phyloP scores from a whole-genome alignment of 2,797 vertebrate species.

The Pelochelys cantorii region DNA sequence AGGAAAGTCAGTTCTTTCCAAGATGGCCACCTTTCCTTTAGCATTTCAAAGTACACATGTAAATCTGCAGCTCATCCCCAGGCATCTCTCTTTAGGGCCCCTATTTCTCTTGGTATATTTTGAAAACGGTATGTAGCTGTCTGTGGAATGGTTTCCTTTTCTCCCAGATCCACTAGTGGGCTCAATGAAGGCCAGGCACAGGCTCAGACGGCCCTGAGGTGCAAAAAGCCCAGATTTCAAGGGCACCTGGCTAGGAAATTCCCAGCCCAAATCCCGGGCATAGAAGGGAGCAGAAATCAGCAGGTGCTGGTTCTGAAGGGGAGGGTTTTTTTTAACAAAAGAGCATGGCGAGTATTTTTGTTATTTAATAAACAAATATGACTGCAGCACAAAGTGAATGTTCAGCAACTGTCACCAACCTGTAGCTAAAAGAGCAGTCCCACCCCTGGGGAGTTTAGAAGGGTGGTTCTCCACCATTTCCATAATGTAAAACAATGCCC shows the following conservation, averaged over 20 bases:
- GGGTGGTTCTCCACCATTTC: background rate
- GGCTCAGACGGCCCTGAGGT: background rate
- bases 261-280: background rate
- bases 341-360: background rate
- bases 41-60: background rate
- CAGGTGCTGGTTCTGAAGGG: background rate
- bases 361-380: background rate
- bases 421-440: background rate
- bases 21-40: background rate
- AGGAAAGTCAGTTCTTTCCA: rapidly evolving
- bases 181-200: background rate
- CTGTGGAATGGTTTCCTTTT: background rate
- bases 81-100: background rate
- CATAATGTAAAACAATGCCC: background rate
- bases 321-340: background rate
- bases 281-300: background rate
- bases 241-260: background rate
- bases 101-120: background rate
- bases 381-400: rapidly evolving
- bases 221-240: background rate
- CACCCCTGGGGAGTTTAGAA: background rate
- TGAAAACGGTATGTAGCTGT: background rate
- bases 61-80: background rate
- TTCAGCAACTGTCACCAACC: too few species aligned
- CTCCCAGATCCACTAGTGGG: background rate